These are phyloP conservation scores for Holothuria leucospilota DNA, from an alignment of 53 echinoderm and acorn worm genomes.

Conservation along the genomic window DNA sequence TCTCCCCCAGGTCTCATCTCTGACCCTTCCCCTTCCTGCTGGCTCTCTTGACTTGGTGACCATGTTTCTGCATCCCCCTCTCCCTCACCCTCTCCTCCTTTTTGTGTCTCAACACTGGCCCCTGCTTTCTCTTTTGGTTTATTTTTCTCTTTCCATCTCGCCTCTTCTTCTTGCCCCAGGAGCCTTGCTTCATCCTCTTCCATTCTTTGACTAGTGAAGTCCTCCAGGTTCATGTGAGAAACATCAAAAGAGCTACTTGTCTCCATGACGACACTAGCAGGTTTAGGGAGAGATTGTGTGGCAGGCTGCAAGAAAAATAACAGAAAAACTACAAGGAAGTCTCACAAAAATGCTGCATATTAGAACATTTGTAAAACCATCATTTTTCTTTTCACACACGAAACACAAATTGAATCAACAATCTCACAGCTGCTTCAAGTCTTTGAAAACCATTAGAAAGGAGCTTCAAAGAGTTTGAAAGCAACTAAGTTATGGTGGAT, in stretches of 20 bases:
- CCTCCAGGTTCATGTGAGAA: slow-evolving; percentile 93
- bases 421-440: too few species aligned
- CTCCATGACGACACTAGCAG: slow-evolving; percentile 80
- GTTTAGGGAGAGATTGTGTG: background rate
- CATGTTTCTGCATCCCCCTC: background rate
- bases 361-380: too few species aligned
- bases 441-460: too few species aligned
- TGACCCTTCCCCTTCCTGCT: slow-evolving; percentile 1
- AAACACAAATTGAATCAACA: too few species aligned
- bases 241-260: slow-evolving; percentile 73
- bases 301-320: background rate
- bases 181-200: slow-evolving; percentile 74
- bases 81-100: background rate
- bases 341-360: too few species aligned
- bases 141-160: slow-evolving; percentile 16
- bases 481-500: too few species aligned
- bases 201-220: slow-evolving; percentile 87
- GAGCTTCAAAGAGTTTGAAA: too few species aligned
- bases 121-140: background rate
- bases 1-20: background rate
- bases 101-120: background rate
- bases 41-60: background rate
- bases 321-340: background rate
- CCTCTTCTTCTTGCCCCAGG: slow-evolving; percentile 26
- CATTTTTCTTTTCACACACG: too few species aligned